Evolutionary conservation across 2,888 invertebrate genomes (phyloP), one percentile per base, ranked within the genome.

Genomic region (Reticulitermes lucifugus): DNA sequence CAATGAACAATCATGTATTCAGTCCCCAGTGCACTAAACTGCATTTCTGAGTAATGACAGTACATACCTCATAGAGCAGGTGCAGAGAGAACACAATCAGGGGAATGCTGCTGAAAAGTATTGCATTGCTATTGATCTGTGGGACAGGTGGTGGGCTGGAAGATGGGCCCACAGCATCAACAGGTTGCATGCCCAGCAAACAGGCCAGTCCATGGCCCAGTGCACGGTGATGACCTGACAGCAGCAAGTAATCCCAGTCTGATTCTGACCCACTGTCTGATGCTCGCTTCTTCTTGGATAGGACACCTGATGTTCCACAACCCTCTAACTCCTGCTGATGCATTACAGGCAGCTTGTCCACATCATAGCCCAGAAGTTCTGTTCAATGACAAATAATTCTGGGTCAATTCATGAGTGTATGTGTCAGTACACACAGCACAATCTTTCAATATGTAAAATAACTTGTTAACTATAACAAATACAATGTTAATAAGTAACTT

Each of bases 71-170:
- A 89, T 98, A 98, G 0, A 98, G 92, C 55, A 98, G 92, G 91
- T 98, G 98, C 60, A 98, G 92, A 0, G 96, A 93, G 89, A 95
- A 97, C 85, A 98, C 92, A 55, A 98, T 93, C 83, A 96, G 92
- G 10, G 96, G 93, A 21, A 96, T 93, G 88, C 95, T 94, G 0
- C 94, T 93, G 88, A 96, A 97, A 3, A 98, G 91, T 0, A 94
- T 90, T 0, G 96, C 93, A 86, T 93, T 94, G 0, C 92, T 90
- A 88, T 95, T 95, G 85, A 96, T 93, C 88, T 92, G 92, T 0
- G 91, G 89, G 89, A 41, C n/a, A 22, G 85, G 79, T 83, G 7
- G 75, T 29, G 7, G 87, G 83, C 10, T 83, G 35, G 4, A 87
- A 85, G 35, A 84, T 85, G 83, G 87, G 86, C 43, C 85, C n/a